Evolutionary conservation across 1,140 invertebrate genomes (phyloP).

Genomic region (Hesperophylax magnus): DNA sequence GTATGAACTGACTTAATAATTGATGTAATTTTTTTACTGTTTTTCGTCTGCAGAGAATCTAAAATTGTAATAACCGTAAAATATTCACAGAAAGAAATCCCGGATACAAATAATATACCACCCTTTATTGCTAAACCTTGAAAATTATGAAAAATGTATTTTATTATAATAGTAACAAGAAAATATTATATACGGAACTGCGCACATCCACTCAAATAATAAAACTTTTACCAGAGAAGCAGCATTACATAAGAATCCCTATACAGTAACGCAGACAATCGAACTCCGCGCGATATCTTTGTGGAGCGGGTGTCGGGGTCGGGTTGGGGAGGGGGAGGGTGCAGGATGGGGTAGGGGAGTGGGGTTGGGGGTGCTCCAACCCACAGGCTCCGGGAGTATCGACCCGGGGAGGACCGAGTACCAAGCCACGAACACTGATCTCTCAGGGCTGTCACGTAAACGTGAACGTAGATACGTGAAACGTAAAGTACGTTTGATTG

Average conservation of each 20-base stretch:
- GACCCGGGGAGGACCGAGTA: slow-evolving; percentile 52
- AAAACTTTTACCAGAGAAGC: background rate
- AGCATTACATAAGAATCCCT: slow-evolving; percentile 8
- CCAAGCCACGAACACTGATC: slow-evolving; percentile 40
- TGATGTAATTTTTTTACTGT: too few species aligned
- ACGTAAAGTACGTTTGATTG: too few species aligned
- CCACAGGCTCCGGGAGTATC: slow-evolving; percentile 57
- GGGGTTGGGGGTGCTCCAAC: background rate
- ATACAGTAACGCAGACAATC: slow-evolving; percentile 52
- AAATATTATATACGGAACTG: too few species aligned
- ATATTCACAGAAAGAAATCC: background rate
- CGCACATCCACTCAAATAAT: too few species aligned
- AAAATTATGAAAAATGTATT: background rate
- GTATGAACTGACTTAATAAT: too few species aligned
- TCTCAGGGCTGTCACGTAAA: slow-evolving; percentile 41
- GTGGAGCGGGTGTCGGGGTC: slow-evolving; percentile 15
- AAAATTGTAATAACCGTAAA: too few species aligned
- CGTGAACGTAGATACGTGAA: background rate
- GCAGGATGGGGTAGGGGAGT: slow-evolving; percentile 23
- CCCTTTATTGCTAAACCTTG: background rate
- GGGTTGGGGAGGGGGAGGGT: slow-evolving; percentile 27
- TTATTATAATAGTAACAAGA: background rate
- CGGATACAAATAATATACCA: background rate
- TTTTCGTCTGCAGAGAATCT: too few species aligned
- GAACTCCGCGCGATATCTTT: slow-evolving; percentile 56